These are phyloP conservation scores for Aptenodytes patagonicus DNA, from an alignment of 2,113 vertebrate species.

Conservation along the genomic window DNA sequence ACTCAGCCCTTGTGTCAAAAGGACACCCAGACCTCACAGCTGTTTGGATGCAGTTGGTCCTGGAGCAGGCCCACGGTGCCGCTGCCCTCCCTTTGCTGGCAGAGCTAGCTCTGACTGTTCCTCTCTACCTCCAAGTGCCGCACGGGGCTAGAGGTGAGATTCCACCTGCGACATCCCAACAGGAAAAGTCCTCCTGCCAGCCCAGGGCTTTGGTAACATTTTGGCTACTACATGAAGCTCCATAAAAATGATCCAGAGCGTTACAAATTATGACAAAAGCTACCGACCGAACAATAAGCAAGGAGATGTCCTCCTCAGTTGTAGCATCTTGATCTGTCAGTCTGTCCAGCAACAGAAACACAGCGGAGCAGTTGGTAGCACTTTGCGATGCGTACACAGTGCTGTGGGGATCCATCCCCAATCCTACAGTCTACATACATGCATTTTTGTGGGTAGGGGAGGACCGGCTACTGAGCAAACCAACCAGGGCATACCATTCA, in stretches of 20 bases:
- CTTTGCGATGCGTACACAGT: not conserved
- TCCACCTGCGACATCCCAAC: not conserved
- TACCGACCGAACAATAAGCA: not conserved
- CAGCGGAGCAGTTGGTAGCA: not conserved
- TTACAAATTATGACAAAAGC: not conserved
- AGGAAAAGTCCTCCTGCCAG: not conserved
- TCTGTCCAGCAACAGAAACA: not conserved
- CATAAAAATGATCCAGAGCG: not conserved
- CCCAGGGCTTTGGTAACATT: not conserved
- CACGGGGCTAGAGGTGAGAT: not conserved
- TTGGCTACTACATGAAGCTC: not conserved
- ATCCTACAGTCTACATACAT: rapidly evolving
- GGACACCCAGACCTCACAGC: not conserved
- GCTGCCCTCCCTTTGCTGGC: not conserved
- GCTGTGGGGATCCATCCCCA: not conserved
- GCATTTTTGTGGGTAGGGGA: not conserved
- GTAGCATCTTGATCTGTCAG: not conserved
- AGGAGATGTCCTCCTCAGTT: not conserved
- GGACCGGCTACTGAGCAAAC: not conserved
- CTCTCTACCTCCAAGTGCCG: not conserved
- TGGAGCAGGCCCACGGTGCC: not conserved
- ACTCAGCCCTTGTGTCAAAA: not conserved
- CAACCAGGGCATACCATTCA: not conserved
- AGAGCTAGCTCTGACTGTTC: not conserved
- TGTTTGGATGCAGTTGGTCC: not conserved